Percentiles rank a stretch among this genome's conserved stretches.
Conservation (phyloP, 2,113 vertebrate species). For the Saimiri boliviensis region DNA sequence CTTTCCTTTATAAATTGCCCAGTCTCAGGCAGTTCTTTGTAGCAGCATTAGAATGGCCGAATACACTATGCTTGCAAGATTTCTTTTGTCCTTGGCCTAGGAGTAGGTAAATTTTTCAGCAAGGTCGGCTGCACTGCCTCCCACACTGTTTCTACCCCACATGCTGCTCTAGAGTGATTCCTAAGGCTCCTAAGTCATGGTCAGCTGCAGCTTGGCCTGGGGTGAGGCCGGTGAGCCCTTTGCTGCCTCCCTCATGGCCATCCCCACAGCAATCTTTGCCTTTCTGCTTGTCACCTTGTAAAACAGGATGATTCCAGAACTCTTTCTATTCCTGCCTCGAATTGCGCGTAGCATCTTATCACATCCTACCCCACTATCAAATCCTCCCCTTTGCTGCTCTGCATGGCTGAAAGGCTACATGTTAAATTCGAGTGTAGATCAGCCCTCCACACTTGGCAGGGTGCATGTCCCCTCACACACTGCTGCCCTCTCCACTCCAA, state of each 20-base stretch:
- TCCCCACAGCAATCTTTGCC: no score
- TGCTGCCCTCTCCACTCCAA: neutral
- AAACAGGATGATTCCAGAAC: neutral
- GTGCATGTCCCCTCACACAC: neutral
- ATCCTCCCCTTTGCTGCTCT: neutral
- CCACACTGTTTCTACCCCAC: neutral
- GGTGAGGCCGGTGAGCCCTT: rapidly evolving
- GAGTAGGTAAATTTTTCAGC: neutral
- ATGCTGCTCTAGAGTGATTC: neutral
- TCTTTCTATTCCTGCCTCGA: neutral
- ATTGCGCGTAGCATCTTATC: neutral
- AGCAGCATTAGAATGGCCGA: no score
- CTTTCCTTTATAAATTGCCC: no score
- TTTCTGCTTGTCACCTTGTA: neutral
- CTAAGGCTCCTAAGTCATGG: neutral
- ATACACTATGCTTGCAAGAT: neutral
- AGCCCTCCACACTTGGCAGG: neutral
- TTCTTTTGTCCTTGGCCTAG: neutral
- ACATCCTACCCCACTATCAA: neutral
- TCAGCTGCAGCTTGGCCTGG: neutral
- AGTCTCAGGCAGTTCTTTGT: no score
- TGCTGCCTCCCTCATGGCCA: neutral
- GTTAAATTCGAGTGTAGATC: neutral
- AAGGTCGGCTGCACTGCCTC: neutral
- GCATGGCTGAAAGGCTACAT: neutral